A percentile compares a stretch with the other conserved stretches of the same genome.
These are phyloP conservation scores for Sminthurides aquaticus DNA, from an alignment of 2,888 invertebrate species.

Conservation along the genomic window DNA sequence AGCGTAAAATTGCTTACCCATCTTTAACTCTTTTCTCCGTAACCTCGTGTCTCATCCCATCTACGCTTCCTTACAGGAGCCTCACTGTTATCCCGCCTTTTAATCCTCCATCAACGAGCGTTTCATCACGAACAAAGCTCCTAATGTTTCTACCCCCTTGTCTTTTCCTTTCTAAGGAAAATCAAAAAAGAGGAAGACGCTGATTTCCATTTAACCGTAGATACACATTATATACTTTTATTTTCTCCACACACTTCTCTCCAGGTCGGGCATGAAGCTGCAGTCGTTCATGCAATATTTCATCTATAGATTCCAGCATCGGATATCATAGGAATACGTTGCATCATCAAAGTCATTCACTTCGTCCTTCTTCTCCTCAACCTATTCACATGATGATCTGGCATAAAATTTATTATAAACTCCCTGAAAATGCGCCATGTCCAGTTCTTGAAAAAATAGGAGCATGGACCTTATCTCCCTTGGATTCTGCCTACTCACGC, in stretches of 20 bases:
- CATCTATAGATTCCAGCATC: too few relatives aligned
- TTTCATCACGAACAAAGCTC: not conserved
- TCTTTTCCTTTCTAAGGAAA: too few relatives aligned
- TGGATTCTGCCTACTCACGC: not conserved
- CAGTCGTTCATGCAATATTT: too few relatives aligned
- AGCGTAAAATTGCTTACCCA: slow-evolving; percentile 17
- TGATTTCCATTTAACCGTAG: not conserved
- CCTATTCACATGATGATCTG: not conserved
- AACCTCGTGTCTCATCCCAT: not conserved
- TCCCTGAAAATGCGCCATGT: not conserved
- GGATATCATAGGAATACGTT: too few relatives aligned
- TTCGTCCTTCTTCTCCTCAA: not conserved
- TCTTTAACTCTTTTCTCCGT: not conserved
- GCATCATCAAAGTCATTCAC: too few relatives aligned
- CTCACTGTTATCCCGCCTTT: too few relatives aligned
- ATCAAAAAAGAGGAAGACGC: not conserved
- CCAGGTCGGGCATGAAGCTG: too few relatives aligned
- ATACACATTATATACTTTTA: not conserved
- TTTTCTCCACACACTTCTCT: not conserved
- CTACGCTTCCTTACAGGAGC: too few relatives aligned
- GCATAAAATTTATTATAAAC: not conserved
- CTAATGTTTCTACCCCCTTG: not conserved
- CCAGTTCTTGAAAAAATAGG: not conserved
- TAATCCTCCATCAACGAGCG: too few relatives aligned
- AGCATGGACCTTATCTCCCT: not conserved